Evolutionary conservation across 2,113 vertebrate species (phyloP).

Genomic region (Gambusia holbrooki): DNA sequence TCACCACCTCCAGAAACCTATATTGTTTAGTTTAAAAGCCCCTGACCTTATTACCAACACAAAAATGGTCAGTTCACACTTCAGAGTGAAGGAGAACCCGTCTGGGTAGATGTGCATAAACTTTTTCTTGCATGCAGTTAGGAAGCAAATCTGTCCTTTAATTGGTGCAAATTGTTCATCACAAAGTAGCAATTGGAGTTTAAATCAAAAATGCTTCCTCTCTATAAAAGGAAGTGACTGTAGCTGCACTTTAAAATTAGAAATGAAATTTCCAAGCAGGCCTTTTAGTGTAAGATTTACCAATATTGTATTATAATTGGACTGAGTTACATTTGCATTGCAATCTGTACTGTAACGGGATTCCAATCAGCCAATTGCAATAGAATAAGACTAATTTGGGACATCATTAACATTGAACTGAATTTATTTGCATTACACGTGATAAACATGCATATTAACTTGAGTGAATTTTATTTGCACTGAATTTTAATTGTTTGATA

Average conservation of each 20-base stretch:
- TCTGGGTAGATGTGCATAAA: background rate
- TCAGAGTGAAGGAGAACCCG: background rate
- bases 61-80: background rate
- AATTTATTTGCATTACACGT: too few species aligned
- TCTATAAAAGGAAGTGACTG: too few species aligned
- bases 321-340: background rate
- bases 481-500: background rate
- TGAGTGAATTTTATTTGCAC: too few species aligned
- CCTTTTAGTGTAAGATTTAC: background rate
- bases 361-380: background rate
- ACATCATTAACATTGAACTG: too few species aligned
- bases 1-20: background rate
- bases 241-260: background rate
- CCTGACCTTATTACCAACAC: conserved; percentile 12
- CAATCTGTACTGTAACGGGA: background rate
- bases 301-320: background rate
- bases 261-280: background rate
- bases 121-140: background rate
- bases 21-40: background rate
- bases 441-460: background rate
- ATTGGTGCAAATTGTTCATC: too few species aligned
- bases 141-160: background rate
- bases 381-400: background rate
- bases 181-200: too few species aligned
- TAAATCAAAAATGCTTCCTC: too few species aligned